Conservation (phyloP, 2,797 vertebrate species). For the Allobates femoralis region DNA sequence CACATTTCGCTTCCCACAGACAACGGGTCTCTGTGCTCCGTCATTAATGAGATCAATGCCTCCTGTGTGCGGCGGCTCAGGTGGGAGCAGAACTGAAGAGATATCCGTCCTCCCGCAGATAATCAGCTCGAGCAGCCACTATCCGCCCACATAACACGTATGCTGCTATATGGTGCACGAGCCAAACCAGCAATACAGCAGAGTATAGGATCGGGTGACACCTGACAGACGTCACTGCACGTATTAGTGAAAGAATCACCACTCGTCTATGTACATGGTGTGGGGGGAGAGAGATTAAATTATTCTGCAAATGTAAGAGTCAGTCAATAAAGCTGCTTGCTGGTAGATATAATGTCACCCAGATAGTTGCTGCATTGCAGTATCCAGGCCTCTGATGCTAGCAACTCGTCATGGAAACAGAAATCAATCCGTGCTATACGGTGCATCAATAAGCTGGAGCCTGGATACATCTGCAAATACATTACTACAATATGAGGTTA, state of each 20-base stretch:
- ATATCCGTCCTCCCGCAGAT: background rate
- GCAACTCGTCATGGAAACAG: background rate
- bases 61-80: constrained; percentile 3
- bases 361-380: constrained; percentile 14
- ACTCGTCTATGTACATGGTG: background rate
- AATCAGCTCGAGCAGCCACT: background rate
- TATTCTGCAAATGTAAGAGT: background rate
- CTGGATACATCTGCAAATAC: background rate
- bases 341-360: constrained; percentile 10
- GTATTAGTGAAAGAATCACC: background rate
- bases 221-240: background rate
- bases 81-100: background rate
- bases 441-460: background rate
- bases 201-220: background rate
- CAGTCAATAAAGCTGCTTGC: background rate
- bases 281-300: too few relatives aligned
- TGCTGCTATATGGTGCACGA: background rate
- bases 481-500: background rate
- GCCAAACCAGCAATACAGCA: background rate
- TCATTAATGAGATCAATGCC: constrained; percentile 22
- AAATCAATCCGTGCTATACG: constrained; percentile 29
- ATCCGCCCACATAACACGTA: background rate
- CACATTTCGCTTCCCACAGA: background rate
- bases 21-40: constrained; percentile 26
- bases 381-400: background rate